Evolutionary conservation across 2,113 vertebrate genomes (phyloP).

Genomic region (Meleagris gallopavo): DNA sequence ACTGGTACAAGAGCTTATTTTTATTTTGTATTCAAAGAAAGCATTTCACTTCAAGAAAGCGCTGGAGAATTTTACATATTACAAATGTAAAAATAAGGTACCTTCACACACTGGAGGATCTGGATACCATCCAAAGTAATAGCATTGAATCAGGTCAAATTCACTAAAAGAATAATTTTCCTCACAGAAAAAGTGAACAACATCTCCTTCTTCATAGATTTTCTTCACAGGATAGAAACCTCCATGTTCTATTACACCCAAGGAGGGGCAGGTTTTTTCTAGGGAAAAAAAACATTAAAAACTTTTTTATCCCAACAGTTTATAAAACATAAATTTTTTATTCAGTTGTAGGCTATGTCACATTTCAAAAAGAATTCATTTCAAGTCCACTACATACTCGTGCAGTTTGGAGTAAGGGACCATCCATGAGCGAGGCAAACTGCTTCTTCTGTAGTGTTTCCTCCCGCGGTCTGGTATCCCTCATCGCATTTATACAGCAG

Average conservation of each 20-base stretch:
- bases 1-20: background rate
- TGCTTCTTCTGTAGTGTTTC: background rate
- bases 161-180: conserved; percentile 76
- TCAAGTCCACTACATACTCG: conserved; percentile 67
- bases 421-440: conserved; percentile 64
- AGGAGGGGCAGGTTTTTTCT: conserved; percentile 72
- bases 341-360: background rate
- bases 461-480: conserved; percentile 55
- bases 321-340: background rate
- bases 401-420: conserved; percentile 70
- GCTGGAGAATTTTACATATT: background rate
- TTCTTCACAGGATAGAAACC: conserved; percentile 76
- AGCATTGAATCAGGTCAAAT: conserved; percentile 82
- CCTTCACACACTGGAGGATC: conserved; percentile 82
- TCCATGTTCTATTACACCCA: conserved; percentile 73
- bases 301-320: background rate
- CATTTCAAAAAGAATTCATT: background rate
- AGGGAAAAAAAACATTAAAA: background rate
- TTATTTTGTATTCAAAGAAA: background rate
- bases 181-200: conserved; percentile 81
- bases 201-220: conserved; percentile 80
- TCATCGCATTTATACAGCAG: conserved; percentile 56
- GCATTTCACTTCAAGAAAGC: background rate
- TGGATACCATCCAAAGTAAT: conserved; percentile 82
- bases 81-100: conserved; percentile 34